Evolutionary conservation across 2,888 invertebrate genomes (phyloP), one percentile per base, ranked within the genome.

Genomic region (Taenaris catops): DNA sequence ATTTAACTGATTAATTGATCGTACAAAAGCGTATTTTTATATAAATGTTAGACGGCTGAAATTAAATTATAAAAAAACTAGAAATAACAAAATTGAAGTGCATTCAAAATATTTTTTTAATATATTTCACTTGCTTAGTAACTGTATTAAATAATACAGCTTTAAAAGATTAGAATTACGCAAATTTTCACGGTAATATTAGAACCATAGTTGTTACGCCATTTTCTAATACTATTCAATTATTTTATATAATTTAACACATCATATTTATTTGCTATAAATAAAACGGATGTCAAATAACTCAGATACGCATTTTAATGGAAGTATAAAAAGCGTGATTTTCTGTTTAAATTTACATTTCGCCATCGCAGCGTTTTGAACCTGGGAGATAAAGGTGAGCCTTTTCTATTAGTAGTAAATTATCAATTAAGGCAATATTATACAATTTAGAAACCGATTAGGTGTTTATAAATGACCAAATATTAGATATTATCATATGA

Each of bases 191-290:
- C 16, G 31, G 9, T 23, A 16, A 10, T 17, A 23, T 4, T 9
- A 7, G 20, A 4, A 31, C 8, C 3, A 11, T 3, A 27, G 18
- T 7, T 19, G 6, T 8, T 14, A 14, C 7, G 7, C 14, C 27
- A 11, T 35, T 31, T 29, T 29, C 12, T 31, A 25, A 12, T 36
- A 25, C 5, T 4, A 12, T 25, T 8, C 12, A 25, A 33, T 33
- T 24, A 20, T 29, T 20, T 21, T 27, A 23, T 9, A 10, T 7
- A 18, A 39, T 39, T 39, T 5, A 21, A 11, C 23, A 40, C 35
- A 40, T 35, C 39, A 16, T 31, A 23, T 40, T 40, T 40, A 40
- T 40, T 31, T 23, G 26, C 35, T 17, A 40, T 40, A 39, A 39
- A 39, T 39, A 19, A 39, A 39, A 39, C 16, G 35, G 9, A 4